These are phyloP conservation scores for Heliocidaris tuberculata DNA, from an alignment of 35 echinoderm and acorn worm species.

Conservation along the genomic window DNA sequence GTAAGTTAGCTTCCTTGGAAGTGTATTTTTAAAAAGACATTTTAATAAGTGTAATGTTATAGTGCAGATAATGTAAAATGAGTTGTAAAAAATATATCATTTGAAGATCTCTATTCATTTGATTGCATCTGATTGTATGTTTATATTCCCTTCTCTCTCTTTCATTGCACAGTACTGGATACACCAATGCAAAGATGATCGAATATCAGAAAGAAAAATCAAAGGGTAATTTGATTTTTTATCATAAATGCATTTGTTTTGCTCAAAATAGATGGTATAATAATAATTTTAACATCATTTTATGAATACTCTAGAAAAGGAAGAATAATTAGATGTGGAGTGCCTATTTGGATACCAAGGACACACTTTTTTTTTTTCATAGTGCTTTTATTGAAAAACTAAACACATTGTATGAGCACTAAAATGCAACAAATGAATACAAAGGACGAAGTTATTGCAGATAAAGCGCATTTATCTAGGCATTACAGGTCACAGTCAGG, in stretches of 20 bases:
- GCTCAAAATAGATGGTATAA: background rate
- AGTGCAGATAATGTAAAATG: too few relatives aligned
- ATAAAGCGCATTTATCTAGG: background rate
- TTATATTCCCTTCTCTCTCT: background rate
- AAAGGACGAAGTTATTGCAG: background rate
- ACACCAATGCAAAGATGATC: conserved; percentile 81
- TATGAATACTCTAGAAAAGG: background rate
- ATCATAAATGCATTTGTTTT: background rate
- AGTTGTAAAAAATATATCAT: too few relatives aligned
- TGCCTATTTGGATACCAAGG: background rate
- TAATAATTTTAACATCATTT: background rate
- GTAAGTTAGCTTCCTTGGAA: conserved; percentile 45
- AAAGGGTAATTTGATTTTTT: conserved; percentile 58
- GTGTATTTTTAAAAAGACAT: background rate
- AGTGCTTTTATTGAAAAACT: too few relatives aligned
- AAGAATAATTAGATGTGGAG: background rate
- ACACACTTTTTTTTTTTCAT: too few relatives aligned
- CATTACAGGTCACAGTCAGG: background rate
- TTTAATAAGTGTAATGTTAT: too few relatives aligned
- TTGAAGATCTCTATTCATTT: too few relatives aligned
- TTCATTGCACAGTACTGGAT: conserved; percentile 72
- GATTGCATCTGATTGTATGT: background rate
- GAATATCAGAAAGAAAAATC: conserved; percentile 80
- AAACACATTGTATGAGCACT: too few relatives aligned
- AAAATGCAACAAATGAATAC: background rate